phyloP scores from a whole-genome alignment of 2,888 invertebrate genomes.

The Lepidochrysops patricia region DNA sequence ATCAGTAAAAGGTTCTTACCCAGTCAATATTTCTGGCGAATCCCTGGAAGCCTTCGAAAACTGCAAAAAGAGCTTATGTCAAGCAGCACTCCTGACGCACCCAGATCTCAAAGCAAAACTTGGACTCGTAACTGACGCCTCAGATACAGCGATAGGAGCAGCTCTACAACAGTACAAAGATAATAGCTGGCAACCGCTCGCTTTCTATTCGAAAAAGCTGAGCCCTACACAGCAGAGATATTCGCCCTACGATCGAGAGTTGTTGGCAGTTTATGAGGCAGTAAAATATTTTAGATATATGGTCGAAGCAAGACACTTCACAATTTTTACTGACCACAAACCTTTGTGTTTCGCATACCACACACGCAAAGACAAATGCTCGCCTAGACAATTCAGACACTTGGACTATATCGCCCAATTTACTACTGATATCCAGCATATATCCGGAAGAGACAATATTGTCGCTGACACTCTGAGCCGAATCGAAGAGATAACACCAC shows the following conservation, averaged over 20 bases:
- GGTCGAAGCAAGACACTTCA: not conserved
- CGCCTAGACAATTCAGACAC: constrained; percentile 19
- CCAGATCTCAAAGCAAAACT: constrained; percentile 30
- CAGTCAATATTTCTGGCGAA: not conserved
- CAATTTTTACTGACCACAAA: not conserved
- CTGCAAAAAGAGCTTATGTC: constrained; percentile 29
- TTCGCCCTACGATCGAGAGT: not conserved
- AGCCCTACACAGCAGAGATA: constrained; percentile 14
- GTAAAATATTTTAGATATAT: not conserved
- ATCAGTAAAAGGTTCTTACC: constrained; percentile 1
- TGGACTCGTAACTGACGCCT: constrained; percentile 32
- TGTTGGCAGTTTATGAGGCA: not conserved
- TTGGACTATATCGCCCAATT: constrained; percentile 20
- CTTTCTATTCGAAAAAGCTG: constrained; percentile 15
- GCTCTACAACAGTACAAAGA: constrained; percentile 33
- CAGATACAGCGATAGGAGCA: constrained; percentile 36
- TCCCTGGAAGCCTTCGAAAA: not conserved
- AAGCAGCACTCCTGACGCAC: constrained; percentile 35
- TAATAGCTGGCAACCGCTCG: constrained; percentile 32
- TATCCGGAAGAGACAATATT: constrained; percentile 9
- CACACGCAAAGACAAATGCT: constrained; percentile 15
- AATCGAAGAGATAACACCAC: not conserved
- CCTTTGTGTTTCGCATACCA: not conserved
- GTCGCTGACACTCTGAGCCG: constrained; percentile 1
- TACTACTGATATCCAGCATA: constrained; percentile 17